These are phyloP conservation scores for Palythoa grandiflora DNA, from an alignment of 92 coral and sea anemone species.

Conservation along the genomic window DNA sequence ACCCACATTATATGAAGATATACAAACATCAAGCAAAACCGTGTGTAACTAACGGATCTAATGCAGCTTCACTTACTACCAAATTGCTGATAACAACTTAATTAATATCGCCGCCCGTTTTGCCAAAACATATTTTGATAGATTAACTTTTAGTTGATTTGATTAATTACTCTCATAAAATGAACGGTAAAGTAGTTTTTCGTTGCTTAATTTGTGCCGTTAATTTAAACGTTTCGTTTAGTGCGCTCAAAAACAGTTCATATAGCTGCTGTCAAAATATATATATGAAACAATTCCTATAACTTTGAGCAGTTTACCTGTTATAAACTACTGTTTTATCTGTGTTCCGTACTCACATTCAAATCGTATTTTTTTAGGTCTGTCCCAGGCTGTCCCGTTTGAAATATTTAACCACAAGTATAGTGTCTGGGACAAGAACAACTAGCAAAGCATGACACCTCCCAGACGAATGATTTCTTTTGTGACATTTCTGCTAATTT, in stretches of 20 bases:
- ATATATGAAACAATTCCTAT: not conserved
- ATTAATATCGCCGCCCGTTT: not conserved
- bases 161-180: not conserved
- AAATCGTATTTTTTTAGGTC: not conserved
- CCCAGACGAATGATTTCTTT: not conserved
- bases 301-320: too few relatives aligned
- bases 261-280: not conserved
- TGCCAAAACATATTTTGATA: not conserved
- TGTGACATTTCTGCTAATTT: constrained; percentile 1
- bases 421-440: constrained; percentile 71
- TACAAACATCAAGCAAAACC: not conserved
- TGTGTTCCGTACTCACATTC: too few relatives aligned
- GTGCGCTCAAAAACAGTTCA: not conserved
- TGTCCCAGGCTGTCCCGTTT: not conserved
- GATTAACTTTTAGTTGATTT: not conserved
- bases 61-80: not conserved
- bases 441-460: constrained; percentile 77
- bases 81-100: not conserved
- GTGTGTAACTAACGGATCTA: not conserved
- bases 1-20: not conserved
- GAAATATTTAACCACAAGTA: not conserved
- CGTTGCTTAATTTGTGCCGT: not conserved
- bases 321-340: too few relatives aligned
- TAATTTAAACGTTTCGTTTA: not conserved
- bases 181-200: not conserved